These are phyloP conservation scores for Watersipora subatra DNA, from an alignment of 1,140 invertebrate genomes.

Conservation along the genomic window DNA sequence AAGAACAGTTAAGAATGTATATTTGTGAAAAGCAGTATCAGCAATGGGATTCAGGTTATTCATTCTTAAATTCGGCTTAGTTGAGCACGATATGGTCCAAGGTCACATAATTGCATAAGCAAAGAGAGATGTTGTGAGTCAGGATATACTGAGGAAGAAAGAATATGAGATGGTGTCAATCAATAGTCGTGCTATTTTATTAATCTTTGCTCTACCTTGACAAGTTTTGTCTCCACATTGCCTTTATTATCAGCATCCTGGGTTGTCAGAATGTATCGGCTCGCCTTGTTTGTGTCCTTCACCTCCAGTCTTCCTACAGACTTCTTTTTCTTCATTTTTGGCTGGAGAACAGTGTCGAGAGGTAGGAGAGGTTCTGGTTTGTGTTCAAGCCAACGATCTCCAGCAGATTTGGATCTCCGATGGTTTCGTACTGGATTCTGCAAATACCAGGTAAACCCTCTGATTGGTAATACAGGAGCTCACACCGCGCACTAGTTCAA, in stretches of 20 bases:
- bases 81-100: no score
- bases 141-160: no score
- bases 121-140: no score
- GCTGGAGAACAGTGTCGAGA: conserved; percentile 70
- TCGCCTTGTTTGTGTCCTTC: conserved; percentile 60
- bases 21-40: no score
- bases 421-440: conserved; percentile 40
- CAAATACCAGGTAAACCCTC: not conserved
- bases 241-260: conserved; percentile 81
- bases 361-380: conserved; percentile 48
- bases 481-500: no score
- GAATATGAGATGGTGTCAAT: no score
- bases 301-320: conserved; percentile 64
- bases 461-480: not conserved
- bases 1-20: no score
- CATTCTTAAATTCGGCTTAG: no score
- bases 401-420: conserved; percentile 59
- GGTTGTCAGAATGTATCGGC: conserved; percentile 77
- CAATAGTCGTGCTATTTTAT: not conserved
- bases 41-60: no score
- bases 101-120: no score
- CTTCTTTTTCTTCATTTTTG: conserved; percentile 62
- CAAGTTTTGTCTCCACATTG: conserved; percentile 77
- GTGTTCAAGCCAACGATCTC: conserved; percentile 76
- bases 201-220: conserved; percentile 53